phyloP scores from a whole-genome alignment of 2,888 invertebrate species.

The Lepidocyrtoides sp. region DNA sequence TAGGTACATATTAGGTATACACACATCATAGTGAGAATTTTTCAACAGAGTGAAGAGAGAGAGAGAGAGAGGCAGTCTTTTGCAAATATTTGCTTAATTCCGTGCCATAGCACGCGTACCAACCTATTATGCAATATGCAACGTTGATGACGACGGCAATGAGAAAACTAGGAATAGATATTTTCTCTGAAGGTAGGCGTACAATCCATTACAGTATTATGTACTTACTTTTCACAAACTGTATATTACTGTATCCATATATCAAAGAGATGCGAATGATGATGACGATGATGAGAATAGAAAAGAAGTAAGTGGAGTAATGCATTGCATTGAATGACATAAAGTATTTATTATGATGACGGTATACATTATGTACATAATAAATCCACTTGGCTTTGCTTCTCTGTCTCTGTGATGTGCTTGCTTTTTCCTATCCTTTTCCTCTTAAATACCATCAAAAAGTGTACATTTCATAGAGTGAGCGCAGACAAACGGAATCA shows the following conservation, averaged over 20 bases:
- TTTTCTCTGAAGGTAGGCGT: background rate
- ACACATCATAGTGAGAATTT: constrained; percentile 66
- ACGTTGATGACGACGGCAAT: constrained; percentile 63
- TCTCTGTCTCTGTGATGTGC: background rate
- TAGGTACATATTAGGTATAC: constrained; percentile 58
- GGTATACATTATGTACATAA: constrained; percentile 71
- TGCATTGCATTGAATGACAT: constrained; percentile 67
- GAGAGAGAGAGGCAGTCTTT: constrained; percentile 57
- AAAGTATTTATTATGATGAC: constrained; percentile 73
- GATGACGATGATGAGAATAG: constrained; percentile 32
- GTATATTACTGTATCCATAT: background rate
- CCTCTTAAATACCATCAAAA: constrained; percentile 73
- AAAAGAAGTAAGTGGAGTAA: constrained; percentile 54
- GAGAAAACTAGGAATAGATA: constrained; percentile 41
- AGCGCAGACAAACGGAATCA: constrained; percentile 69
- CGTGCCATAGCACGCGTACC: constrained; percentile 76
- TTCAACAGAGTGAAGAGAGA: constrained; percentile 59
- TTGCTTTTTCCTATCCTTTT: constrained; percentile 36
- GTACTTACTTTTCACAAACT: constrained; percentile 9
- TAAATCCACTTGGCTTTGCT: constrained; percentile 72
- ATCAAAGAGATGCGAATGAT: background rate
- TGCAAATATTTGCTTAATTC: constrained; percentile 77
- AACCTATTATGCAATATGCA: constrained; percentile 75
- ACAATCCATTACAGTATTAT: background rate
- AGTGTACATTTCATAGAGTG: constrained; percentile 66